Base-by-base conservation (phyloP, 1,140 invertebrate genomes). In the Drosophila athabasca region DNA sequence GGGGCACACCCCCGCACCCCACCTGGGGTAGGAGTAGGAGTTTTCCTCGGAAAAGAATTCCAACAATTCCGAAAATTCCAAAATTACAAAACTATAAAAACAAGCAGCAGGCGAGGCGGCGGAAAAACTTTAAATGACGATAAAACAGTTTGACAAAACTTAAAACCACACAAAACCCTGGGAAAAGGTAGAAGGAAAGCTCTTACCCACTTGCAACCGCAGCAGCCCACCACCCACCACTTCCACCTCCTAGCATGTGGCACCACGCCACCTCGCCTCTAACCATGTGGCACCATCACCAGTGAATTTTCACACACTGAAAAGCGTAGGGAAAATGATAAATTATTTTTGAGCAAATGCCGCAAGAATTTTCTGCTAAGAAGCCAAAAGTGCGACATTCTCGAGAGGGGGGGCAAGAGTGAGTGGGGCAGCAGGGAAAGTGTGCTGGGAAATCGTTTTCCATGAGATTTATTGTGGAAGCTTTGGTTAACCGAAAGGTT, bases 401-500 rank as follows among this genome's bases (percentile, higher is more conserved):
- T 4, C 9, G 9, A 35, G 31, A 1, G 11, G 31, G 31, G 3
- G 9, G 2, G 6, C 29, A 11, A 3, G 0, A 11, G n/a, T n/a
- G n/a, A n/a, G n/a, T 2, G 35, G 9, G 35, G 11, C 3, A 8
- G 9, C 9, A 62, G 69, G 60, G 60, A 66, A 62, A 77, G 62
- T 64, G 22, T 58, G 17, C 17, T 53, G 24, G 44, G 75, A 76
- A 88, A 88, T 88, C 83, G 83, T 88, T 88, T 88, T 76, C 70
- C 76, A 81, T 76, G 83, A 88, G 83, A 88, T 88, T 88, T 88
- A 88, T 88, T 88, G 79, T 88, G 83, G 80, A 26, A 26, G 72
- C 67, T 64, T 55, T 71, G 83, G 83, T 88, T 83, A 88, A 88
- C 83, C 83, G 62, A 70, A 39, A 39, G 67, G 67, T 70, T 69